Evolutionary conservation across 2,113 vertebrate species (phyloP), one percentile per base, ranked within the genome.

Genomic region (Motacilla tschutschensis): DNA sequence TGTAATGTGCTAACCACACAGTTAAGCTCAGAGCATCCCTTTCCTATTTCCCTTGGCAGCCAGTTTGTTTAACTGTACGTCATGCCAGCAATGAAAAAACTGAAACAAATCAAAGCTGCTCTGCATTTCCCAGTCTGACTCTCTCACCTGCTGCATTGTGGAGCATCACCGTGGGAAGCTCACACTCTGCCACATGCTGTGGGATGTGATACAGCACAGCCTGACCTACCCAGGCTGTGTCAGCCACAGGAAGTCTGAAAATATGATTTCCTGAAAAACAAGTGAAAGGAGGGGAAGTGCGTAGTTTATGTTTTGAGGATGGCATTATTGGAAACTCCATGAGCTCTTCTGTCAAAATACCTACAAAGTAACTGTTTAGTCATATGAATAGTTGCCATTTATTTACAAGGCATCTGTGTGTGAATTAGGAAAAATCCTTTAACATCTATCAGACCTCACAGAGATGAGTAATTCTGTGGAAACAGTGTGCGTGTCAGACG

Each of bases 261-360:
- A 76, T 79, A 83, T 17, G 88, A 81, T 95, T 92, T 94, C 90
- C 92, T 94, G 93, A 92, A 91, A 92, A 95, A 94, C 89, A 93
- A 94, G 79, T 85, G 94, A 89, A 93, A 90, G 84, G 76, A 58
- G 72, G 50, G 84, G 82, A 91, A 93, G 21, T 89, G 73, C 62
- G 54, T 75, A 93, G 53, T 64, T 89, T 51, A 64, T 88, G 69
- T 94, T 93, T 93, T 94, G 87, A 89, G 79, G 89, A 74, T 64
- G 79, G 81, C 69, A 87, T 83, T 93, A 77, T 81, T 93, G 93
- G 88, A 93, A 95, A 94, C 84, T 93, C 90, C 87, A 18, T 29
- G 24, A 89, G 50, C 41, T 15, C 35, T 85, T 53, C 14, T 64
- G 69, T 92, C 71, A 87, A 87, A 93, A 80, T 83, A 83, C 18